A percentile compares a stretch with the other conserved stretches of the same genome.
phyloP scores from a whole-genome alignment of 2,797 vertebrate genomes.

The Falco peregrinus region DNA sequence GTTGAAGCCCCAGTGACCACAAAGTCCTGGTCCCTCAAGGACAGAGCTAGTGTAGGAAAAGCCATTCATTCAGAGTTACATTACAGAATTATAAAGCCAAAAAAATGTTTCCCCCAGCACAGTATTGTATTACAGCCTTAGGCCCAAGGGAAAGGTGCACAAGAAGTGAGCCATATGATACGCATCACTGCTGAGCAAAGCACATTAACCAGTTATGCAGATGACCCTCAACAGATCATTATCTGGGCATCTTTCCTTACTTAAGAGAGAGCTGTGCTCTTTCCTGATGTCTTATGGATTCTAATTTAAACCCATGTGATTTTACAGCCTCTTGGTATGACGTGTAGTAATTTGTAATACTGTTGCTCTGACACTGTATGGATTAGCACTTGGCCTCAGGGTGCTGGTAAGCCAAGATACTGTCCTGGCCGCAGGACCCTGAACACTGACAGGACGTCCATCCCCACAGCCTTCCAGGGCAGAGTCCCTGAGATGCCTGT shows the following conservation, averaged over 20 bases:
- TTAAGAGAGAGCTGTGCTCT: not conserved
- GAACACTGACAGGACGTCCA: not conserved
- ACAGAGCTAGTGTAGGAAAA: not conserved
- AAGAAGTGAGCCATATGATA: not conserved
- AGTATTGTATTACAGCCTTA: not conserved
- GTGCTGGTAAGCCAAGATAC: not conserved
- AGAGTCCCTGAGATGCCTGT: not conserved
- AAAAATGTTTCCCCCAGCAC: not conserved
- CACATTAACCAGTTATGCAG: not conserved
- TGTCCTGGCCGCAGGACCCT: not conserved
- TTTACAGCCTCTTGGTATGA: not conserved
- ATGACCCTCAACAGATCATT: not conserved
- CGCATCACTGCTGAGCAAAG: not conserved
- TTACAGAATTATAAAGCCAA: not conserved
- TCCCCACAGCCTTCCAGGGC: not conserved
- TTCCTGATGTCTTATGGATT: not conserved
- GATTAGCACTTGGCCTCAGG: not conserved
- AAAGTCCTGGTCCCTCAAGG: rapidly evolving
- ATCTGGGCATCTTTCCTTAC: not conserved
- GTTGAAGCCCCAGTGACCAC: not conserved
- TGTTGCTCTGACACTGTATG: not conserved
- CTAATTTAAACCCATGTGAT: not conserved
- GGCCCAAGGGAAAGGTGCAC: not conserved
- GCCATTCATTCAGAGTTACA: not conserved
- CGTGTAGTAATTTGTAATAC: not conserved